Evolutionary conservation across 2,797 vertebrate species (phyloP).

Genomic region (Betta splendens): DNA sequence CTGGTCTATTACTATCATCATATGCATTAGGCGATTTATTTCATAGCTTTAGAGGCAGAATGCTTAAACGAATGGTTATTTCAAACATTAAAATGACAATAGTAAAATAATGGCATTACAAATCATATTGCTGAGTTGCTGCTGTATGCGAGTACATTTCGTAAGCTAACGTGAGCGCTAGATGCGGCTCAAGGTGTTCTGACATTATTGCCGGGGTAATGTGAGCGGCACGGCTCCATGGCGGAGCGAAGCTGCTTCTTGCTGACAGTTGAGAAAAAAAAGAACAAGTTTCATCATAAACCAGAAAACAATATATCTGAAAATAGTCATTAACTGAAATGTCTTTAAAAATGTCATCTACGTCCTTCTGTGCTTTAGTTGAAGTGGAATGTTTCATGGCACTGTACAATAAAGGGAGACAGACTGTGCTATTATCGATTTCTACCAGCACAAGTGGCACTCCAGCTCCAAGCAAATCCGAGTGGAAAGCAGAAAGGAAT

Average conservation of each 20-base stretch:
- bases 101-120: slow-evolving; percentile 49
- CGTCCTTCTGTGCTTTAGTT: slow-evolving; percentile 75
- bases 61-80: slow-evolving; percentile 60
- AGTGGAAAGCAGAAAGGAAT: slow-evolving; percentile 50
- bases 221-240: slow-evolving; percentile 52
- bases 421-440: slow-evolving; percentile 69
- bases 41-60: slow-evolving; percentile 69
- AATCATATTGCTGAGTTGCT: slow-evolving; percentile 74
- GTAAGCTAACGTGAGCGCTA: slow-evolving; percentile 35
- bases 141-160: slow-evolving; percentile 51
- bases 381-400: slow-evolving; percentile 79
- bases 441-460: slow-evolving; percentile 62
- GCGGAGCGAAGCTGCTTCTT: slow-evolving; percentile 47
- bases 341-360: slow-evolving; percentile 46
- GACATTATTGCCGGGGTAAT: slow-evolving; percentile 72
- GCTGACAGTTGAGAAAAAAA: slow-evolving; percentile 30
- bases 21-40: slow-evolving; percentile 60
- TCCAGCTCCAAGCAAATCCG: slow-evolving; percentile 47
- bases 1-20: slow-evolving; percentile 55
- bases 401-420: slow-evolving; percentile 79
- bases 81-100: slow-evolving; percentile 52
- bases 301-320: slow-evolving; percentile 14
- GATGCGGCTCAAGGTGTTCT: slow-evolving; percentile 54
- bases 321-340: slow-evolving; percentile 44
- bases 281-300: slow-evolving; percentile 24